Percentiles rank a stretch among this genome's conserved stretches.
phyloP scores from a whole-genome alignment of 2,113 vertebrate genomes.

The Hippocampus barbouri region DNA sequence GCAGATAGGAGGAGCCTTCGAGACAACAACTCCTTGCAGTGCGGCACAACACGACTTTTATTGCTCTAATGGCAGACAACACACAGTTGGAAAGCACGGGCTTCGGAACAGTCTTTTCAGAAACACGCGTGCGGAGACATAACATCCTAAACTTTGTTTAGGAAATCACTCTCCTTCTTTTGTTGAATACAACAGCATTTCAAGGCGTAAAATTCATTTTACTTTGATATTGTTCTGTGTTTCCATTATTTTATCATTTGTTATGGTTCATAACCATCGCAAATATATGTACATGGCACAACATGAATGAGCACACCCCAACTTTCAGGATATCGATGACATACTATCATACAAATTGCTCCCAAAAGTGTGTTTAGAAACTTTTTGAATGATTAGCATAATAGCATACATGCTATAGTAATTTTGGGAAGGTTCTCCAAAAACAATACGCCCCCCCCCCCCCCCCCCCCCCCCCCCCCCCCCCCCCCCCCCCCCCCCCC shows the following conservation, averaged over 20 bases:
- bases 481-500: too few relatives aligned
- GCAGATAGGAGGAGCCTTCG: conserved; percentile 66
- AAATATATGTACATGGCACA: not conserved
- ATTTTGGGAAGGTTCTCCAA: too few relatives aligned
- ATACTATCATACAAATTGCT: too few relatives aligned
- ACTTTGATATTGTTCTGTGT: not conserved
- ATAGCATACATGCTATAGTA: too few relatives aligned
- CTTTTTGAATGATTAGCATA: too few relatives aligned
- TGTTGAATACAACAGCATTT: too few relatives aligned
- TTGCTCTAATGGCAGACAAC: conserved; percentile 76
- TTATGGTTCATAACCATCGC: not conserved
- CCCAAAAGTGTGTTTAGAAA: too few relatives aligned
- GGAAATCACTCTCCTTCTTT: not conserved
- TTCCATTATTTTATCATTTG: not conserved
- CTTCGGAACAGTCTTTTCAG: conserved; percentile 52
- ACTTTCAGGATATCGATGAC: too few relatives aligned
- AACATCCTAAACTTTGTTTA: conserved; percentile 19
- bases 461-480: too few relatives aligned
- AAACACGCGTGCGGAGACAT: conserved; percentile 25
- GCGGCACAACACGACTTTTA: conserved; percentile 74
- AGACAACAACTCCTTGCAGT: conserved; percentile 66
- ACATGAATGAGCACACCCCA: too few relatives aligned
- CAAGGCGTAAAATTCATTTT: not conserved
- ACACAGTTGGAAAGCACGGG: conserved; percentile 59
- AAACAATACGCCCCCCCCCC: too few relatives aligned